Evolutionary conservation across 2,888 invertebrate species (phyloP), one percentile per base, ranked within the genome.

Genomic region (Baronia brevicornis): DNA sequence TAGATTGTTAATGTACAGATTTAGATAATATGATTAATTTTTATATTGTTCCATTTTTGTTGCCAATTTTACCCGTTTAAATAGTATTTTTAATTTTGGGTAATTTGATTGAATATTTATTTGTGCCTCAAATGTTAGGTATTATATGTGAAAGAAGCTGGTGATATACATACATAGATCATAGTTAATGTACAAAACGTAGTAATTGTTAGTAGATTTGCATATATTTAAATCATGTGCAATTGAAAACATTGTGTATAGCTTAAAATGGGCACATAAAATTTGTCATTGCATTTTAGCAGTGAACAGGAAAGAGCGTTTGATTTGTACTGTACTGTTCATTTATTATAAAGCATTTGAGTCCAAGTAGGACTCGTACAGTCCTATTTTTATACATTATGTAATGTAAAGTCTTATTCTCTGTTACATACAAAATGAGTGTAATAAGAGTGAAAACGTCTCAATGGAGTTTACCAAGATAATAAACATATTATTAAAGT

Each of bases 321-420:
- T 73, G 54, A 69, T 73, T 78, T 74, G 66, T 77, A 70, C 63
- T 32, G 20, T 75, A 78, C 51, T 66, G 72, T 80, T 79, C 69
- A n/a, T n/a, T 71, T 69, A 72, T 71, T 71, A 62, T 75, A 68
- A 59, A 80, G 80, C 80, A 82, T 82, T 82, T 44, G 82, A 69
- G 79, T 69, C 74, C 51, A 52, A 43, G 46, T 45, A 59, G 66
- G 79, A 51, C 75, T 77, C 79, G 48, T 68, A 79, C 77, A 79
- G 78, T 82, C 84, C 80, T 84, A 84, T 84, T 84, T 82, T 84
- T 84, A 82, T 84, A 84, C 80, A 82, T 71, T 72, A 79, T 80
- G 73, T n/a, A n/a, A n/a, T n/a, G n/a, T 79, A 75, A 75, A 78
- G 60, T 74, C 70, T 70, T 75, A 71, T 73, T 75, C 73, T 79